phyloP scores from a whole-genome alignment of 1,140 invertebrate species.

The Drosophila auraria region DNA sequence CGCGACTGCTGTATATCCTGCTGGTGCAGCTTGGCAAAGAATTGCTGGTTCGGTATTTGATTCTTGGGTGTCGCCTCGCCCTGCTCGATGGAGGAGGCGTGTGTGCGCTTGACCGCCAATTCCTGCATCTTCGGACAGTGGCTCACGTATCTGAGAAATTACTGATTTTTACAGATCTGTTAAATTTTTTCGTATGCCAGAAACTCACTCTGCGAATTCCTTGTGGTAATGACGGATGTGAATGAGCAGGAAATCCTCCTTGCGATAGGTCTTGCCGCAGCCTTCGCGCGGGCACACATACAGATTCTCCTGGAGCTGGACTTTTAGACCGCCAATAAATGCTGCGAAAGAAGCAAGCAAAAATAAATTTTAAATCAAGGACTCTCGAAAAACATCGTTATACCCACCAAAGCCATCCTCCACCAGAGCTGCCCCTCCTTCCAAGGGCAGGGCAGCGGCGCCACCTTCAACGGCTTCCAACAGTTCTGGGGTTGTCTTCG shows the following conservation, averaged over 20 bases:
- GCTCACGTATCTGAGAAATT: constrained; percentile 87
- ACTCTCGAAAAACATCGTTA: background rate
- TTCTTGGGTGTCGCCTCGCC: constrained; percentile 86
- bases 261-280: constrained; percentile 95
- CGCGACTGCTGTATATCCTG: constrained; percentile 78
- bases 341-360: constrained; percentile 78
- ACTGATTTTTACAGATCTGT: background rate
- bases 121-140: constrained; percentile 94
- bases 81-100: constrained; percentile 86
- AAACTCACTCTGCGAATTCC: constrained; percentile 88
- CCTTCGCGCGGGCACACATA: constrained; percentile 92
- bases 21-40: constrained; percentile 82
- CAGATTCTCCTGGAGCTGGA: constrained; percentile 89
- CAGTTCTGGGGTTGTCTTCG: constrained; percentile 16
- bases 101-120: constrained; percentile 91
- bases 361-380: too few relatives aligned
- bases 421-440: constrained; percentile 15
- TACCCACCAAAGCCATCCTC: constrained; percentile 61
- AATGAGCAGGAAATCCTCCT: constrained; percentile 94
- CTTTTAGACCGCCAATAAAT: constrained; percentile 89
- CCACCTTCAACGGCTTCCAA: constrained; percentile 15
- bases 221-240: constrained; percentile 96
- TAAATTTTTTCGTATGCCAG: background rate
- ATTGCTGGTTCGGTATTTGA: constrained; percentile 84
- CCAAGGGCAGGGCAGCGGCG: background rate